phyloP scores from a whole-genome alignment of 2,113 vertebrate species.

The Eretmochelys imbricata region DNA sequence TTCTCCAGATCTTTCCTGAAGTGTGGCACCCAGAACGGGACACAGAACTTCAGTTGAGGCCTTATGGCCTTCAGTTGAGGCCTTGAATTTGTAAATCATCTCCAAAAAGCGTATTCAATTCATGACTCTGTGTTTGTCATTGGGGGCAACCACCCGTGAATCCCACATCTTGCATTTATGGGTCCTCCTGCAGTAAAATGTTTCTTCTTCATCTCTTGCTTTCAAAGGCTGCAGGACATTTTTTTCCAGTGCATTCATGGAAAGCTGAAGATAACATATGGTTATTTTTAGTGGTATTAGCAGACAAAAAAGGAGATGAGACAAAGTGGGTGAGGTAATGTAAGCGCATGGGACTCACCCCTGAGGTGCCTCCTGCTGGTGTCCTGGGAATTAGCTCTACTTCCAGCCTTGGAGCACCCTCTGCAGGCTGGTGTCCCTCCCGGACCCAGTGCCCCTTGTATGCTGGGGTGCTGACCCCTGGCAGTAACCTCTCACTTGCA shows the following conservation, averaged over 20 bases:
- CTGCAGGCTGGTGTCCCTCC: too few relatives aligned
- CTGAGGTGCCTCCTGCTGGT: too few relatives aligned
- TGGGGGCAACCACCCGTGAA: not conserved
- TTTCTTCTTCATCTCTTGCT: not conserved
- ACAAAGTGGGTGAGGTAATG: not conserved
- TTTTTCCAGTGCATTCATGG: not conserved
- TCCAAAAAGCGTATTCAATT: fast-evolving
- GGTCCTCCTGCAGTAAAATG: not conserved
- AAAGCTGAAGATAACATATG: not conserved
- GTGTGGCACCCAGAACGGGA: not conserved
- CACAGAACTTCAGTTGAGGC: not conserved
- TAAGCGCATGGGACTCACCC: too few relatives aligned
- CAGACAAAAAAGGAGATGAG: not conserved
- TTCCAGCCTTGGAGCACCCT: too few relatives aligned
- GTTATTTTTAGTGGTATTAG: not conserved
- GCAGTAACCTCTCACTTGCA: too few relatives aligned
- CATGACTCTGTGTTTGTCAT: not conserved
- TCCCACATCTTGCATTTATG: not conserved
- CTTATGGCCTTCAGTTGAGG: not conserved
- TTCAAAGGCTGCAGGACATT: not conserved
- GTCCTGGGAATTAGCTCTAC: too few relatives aligned
- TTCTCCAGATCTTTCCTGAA: not conserved
- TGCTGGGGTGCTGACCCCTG: too few relatives aligned
- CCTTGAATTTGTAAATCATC: not conserved
- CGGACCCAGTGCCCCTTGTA: too few relatives aligned